Base-by-base conservation (phyloP, 2,888 invertebrate genomes). In the Julus scandinavius region DNA sequence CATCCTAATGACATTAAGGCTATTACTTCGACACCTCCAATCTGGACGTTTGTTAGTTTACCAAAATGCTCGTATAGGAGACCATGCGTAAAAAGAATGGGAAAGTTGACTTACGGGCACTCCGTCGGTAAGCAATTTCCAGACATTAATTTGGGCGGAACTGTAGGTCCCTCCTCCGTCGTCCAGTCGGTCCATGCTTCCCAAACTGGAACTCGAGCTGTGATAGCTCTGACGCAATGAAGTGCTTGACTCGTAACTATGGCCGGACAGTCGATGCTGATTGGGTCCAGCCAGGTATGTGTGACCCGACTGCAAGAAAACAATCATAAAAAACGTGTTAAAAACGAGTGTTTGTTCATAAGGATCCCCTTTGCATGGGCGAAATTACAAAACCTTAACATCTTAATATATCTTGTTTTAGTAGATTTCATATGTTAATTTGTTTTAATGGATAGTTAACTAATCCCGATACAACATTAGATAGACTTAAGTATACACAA, bases 101-200 rank as follows among this genome's bases (percentile, higher is more conserved):
- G 29, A 15, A 63, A 63, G 58, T 17, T n/a, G 17, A 92, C 94
- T 94, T 91, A 96, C 96, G 89, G 95, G 95, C 38, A 95, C 92
- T 6, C 96, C 96, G 92, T 96, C 96, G 86, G 91, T 90, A 50
- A 93, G 91, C 92, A 93, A 92, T 89, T 92, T 92, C 13, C 91
- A 91, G 54, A 93, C 92, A 90, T 93, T 92, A 88, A 92, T 90
- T 80, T 91, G 91, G n/a, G 40, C 83, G 11, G 88, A 38, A 17
- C 83, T 80, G 85, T 91, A 91, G 87, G 91, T 91, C 45, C 91
- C 90, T 93, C 93, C 90, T 15, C 83, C 83, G 13, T 88, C 88
- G 58, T 97, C 97, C 40, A 96, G 96, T 88, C 95, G 93, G 90
- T 93, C 93, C 90, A 93, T 92, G 90, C 94, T 92, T 89, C 92